Base-by-base conservation (phyloP, 2,113 vertebrate genomes). In the Polyodon spathula region DNA sequence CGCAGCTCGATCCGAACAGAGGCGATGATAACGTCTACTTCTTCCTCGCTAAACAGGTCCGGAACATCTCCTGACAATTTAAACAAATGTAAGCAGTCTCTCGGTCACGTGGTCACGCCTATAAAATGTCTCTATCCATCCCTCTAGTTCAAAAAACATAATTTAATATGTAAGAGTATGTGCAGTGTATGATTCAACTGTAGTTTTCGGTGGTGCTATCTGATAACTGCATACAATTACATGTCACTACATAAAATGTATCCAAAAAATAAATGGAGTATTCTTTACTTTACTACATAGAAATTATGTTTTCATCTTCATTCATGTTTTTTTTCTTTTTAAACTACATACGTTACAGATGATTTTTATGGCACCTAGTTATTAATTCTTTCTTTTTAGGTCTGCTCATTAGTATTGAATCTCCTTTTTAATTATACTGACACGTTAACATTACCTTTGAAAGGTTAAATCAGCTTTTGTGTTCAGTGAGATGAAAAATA, bases 401-500 rank as follows among this genome's bases (percentile, higher is more conserved):
- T 46, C 44, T 8, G 8, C 44, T 46, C 44, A 46, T 46, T 46
- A 46, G 44, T 14, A 14, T 10, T 8, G 5, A 46, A 10, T 14
- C 14, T 46, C 14, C 2, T 46, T 14, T 46, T 46, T 46, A 46
- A 10, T 46, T 46, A 46, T 10, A 5, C 44, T 46, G 8, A 46
- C 78, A 74, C 71, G 68, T 76, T 2, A 55, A 10, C 53, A 7
- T 55, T 55, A 55, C 17, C 53, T 85, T 75, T 76, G 50, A 79
- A 85, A 85, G 80, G 84, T 82, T 79, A 84, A 81, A 81, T 77
- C 82, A 80, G 81, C 79, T 78, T 83, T 76, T 64, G 79, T 77
- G 71, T 66, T 60, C 8, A 59, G 68, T 64, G 58, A 62, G 62
- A 64, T 67, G 69, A 71, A 66, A 64, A 67, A 63, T 67, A 63